phyloP scores from a whole-genome alignment of 2,888 invertebrate genomes.

The Suillia variegata region DNA sequence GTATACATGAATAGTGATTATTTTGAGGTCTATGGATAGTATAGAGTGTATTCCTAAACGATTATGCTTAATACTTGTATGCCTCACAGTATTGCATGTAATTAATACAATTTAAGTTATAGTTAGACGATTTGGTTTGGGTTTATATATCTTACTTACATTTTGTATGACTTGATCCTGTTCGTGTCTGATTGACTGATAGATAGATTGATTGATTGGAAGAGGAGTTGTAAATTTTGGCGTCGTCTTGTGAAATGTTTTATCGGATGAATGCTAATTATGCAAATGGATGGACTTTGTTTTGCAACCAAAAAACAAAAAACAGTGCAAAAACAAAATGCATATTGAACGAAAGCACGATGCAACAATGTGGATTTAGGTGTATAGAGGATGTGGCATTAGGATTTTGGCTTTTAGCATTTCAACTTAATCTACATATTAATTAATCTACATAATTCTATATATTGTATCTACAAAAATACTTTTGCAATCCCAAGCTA shows the following conservation, averaged over 20 bases:
- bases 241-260: slow-evolving; percentile 2
- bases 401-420: too few species aligned
- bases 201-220: too few species aligned
- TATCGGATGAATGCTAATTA: too few species aligned
- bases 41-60: slow-evolving; percentile 15
- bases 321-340: slow-evolving; percentile 3
- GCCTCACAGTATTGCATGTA: neutral
- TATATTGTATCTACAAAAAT: too few species aligned
- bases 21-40: slow-evolving; percentile 11
- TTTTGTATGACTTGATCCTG: slow-evolving; percentile 11
- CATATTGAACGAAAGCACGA: neutral
- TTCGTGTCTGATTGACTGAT: slow-evolving; percentile 8
- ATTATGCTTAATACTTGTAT: too few species aligned
- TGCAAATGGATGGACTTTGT: neutral
- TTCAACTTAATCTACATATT: too few species aligned
- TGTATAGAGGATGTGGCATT: too few species aligned
- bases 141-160: slow-evolving; percentile 18
- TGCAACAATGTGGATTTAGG: neutral
- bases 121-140: neutral
- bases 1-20: slow-evolving; percentile 14
- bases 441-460: too few species aligned
- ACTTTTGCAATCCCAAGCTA: too few species aligned
- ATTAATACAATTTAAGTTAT: neutral
- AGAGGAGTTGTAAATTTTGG: neutral
- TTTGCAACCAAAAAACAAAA: slow-evolving; percentile 20